A percentile compares a stretch with the other conserved stretches of the same genome.
Conservation (phyloP, 2,888 invertebrate genomes). For the Chaetogeoica ovagalla region DNA sequence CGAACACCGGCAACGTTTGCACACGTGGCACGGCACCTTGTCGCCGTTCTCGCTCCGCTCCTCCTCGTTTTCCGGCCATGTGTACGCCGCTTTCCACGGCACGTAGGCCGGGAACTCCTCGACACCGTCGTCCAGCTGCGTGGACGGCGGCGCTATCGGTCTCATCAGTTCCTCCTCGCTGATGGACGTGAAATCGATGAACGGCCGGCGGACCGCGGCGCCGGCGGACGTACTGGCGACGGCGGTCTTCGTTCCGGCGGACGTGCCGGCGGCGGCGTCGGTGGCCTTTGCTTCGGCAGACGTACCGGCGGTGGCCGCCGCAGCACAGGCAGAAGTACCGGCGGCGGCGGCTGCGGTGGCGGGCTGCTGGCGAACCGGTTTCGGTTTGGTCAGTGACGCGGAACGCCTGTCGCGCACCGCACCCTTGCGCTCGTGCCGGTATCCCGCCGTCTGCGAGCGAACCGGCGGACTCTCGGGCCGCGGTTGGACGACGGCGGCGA, state of each 20-base stretch:
- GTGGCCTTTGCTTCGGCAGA: no score
- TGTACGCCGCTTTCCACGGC: slow-evolving; percentile 13
- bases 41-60: neutral
- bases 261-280: no score
- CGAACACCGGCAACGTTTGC: neutral
- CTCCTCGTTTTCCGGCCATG: neutral
- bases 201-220: neutral
- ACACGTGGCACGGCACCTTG: neutral
- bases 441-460: neutral
- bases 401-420: neutral
- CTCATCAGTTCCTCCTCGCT: neutral
- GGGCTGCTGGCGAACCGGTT: neutral
- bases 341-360: neutral
- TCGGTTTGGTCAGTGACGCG: neutral
- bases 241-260: no score
- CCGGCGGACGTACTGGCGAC: no score
- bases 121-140: neutral
- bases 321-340: no score
- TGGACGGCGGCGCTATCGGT: neutral
- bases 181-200: neutral
- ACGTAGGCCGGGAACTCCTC: slow-evolving; percentile 27
- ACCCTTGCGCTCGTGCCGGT: neutral
- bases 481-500: neutral
- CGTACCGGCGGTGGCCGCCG: neutral
- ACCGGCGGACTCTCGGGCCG: neutral